A percentile compares a stretch with the other conserved stretches of the same genome.
phyloP scores from a whole-genome alignment of 2,888 invertebrate genomes.

The Arge pagana region DNA sequence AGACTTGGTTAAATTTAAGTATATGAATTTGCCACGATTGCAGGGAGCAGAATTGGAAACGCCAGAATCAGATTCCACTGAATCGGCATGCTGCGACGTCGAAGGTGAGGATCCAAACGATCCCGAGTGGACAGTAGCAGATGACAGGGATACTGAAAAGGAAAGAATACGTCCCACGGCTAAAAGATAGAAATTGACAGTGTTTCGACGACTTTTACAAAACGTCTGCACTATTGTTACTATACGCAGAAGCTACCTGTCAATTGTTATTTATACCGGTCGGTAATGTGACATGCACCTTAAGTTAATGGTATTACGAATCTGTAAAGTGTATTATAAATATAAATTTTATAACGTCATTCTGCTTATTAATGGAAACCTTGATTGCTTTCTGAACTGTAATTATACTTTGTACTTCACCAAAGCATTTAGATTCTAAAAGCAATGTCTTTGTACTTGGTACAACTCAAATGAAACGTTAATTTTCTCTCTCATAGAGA shows the following conservation, averaged over 20 bases:
- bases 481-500: too few relatives aligned
- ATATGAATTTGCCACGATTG: slow-evolving; percentile 17
- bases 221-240: slow-evolving; percentile 39
- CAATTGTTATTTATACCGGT: slow-evolving; percentile 57
- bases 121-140: slow-evolving; percentile 75
- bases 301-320: slow-evolving; percentile 57
- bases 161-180: slow-evolving; percentile 56
- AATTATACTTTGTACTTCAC: slow-evolving; percentile 26
- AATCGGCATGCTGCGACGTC: slow-evolving; percentile 67
- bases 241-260: slow-evolving; percentile 52
- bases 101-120: slow-evolving; percentile 80
- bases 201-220: slow-evolving; percentile 40
- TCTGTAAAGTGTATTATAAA: slow-evolving; percentile 59
- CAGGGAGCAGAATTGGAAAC: slow-evolving; percentile 61
- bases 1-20: slow-evolving; percentile 20
- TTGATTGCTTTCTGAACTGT: slow-evolving; percentile 22
- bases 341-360: slow-evolving; percentile 59
- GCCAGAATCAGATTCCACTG: slow-evolving; percentile 59
- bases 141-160: slow-evolving; percentile 57
- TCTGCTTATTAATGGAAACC: slow-evolving; percentile 40
- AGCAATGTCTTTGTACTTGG: slow-evolving; percentile 37
- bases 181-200: slow-evolving; percentile 54
- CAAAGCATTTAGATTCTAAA: slow-evolving; percentile 48
- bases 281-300: slow-evolving; percentile 56
- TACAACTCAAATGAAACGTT: not conserved